phyloP scores from a whole-genome alignment of 2,888 invertebrate species.

The Listrodromus nycthemerus region DNA sequence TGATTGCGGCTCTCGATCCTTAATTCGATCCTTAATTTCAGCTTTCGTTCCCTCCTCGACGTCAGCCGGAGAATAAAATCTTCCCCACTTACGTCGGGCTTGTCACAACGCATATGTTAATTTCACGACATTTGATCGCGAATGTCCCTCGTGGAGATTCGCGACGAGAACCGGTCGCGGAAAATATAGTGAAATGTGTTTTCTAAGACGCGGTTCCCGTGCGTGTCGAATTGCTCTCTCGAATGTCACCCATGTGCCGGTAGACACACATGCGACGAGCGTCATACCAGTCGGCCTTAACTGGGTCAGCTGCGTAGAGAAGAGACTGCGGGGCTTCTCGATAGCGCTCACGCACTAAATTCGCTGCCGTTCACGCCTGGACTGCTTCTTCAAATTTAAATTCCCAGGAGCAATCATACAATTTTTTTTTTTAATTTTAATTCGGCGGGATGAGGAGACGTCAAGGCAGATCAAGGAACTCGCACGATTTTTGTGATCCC shows the following conservation, averaged over 20 bases:
- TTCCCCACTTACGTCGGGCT: neutral
- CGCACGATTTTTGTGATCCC: too few species aligned
- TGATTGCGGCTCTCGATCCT: neutral
- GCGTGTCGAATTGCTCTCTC: conserved; percentile 66
- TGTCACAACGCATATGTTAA: neutral
- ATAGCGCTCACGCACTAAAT: conserved; percentile 64
- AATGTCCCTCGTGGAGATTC: neutral
- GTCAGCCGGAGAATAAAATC: neutral
- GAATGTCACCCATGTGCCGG: conserved; percentile 41
- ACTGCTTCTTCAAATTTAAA: neutral
- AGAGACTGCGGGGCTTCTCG: conserved; percentile 12
- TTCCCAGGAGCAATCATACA: too few species aligned
- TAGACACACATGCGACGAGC: conserved; percentile 39
- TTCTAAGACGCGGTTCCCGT: conserved; percentile 56
- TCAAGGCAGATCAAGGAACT: too few species aligned
- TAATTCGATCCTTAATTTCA: conserved; percentile 58
- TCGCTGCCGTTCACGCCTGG: conserved; percentile 61
- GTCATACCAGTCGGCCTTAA: conserved; percentile 67
- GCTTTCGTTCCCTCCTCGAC: conserved; percentile 66
- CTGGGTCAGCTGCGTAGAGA: conserved; percentile 75
- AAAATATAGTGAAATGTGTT: conserved; percentile 75
- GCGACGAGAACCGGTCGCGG: conserved; percentile 71
- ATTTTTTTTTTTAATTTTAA: too few species aligned
- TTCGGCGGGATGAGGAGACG: too few species aligned
- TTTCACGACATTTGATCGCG: conserved; percentile 25